Evolutionary conservation across 2,113 vertebrate species (phyloP), one percentile per base, ranked within the genome.

Genomic region (Pitta sordida): DNA sequence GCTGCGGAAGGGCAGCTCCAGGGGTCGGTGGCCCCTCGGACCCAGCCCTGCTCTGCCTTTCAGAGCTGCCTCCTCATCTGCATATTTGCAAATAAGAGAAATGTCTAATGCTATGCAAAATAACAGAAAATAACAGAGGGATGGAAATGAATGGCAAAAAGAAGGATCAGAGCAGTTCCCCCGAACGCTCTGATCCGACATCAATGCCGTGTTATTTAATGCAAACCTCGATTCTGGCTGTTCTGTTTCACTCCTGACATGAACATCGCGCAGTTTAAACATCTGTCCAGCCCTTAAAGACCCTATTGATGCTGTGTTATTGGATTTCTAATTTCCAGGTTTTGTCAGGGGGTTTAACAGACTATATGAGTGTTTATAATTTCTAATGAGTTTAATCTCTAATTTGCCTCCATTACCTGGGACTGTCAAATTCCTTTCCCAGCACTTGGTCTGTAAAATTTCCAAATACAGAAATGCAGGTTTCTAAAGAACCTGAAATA

Each of bases 241-340:
- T 96, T 97, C 87, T 80, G 73, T 95, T 89, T 97, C 95, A 49
- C 95, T 97, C 94, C 93, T 95, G 92, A 96, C 84, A 64, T 5
- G 64, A 96, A 95, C 95, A 86, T 90, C 62, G 82, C 69, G 74
- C 96, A 81, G 92, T 94, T 96, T 96, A 88, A 97, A 96, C 97
- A 96, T 97, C 96, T 96, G 96, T 95, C 96, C 97, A 71, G 84
- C 71, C 71, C 20, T 91, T 96, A 93, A 89, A 96, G 97, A 90
- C 94, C 96, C 70, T 81, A 51, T 89, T 65, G 95, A 94, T 96
- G 94, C 96, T 75, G 52, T 51, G 76, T 44, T 80, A 94, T 96
- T 96, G 96, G 95, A 97, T 97, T 98, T 97, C 95, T 96, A 71
- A 97, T 98, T 96, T 96, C 91, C 93, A 95, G 96, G 95, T 96